Conservation (phyloP, 2,113 vertebrate species). For the Camelus dromedarius region DNA sequence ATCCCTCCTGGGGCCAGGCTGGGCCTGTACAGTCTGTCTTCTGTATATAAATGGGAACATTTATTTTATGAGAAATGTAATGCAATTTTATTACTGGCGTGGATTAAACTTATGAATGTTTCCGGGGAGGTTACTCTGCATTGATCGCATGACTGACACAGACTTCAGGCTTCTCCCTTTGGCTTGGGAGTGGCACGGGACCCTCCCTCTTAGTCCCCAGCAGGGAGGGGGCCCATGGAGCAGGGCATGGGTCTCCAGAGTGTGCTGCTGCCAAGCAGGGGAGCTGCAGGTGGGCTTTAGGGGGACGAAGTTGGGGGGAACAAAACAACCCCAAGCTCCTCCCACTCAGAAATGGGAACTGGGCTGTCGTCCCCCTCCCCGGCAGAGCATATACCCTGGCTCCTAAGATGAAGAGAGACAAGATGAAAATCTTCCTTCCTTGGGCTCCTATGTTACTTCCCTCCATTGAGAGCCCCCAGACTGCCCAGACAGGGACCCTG, state of each 20-base stretch:
- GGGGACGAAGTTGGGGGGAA: neutral
- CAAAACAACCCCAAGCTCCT: neutral
- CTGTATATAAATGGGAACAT: slow-evolving; percentile 99
- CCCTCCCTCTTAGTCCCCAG: neutral
- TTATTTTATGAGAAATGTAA: slow-evolving; percentile 99
- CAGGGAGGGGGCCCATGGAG: neutral
- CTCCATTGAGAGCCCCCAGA: neutral
- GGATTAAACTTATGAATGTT: slow-evolving; percentile 98
- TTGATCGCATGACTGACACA: slow-evolving; percentile 63
- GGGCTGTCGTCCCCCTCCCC: neutral
- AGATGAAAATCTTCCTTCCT: neutral
- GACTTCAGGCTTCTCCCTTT: neutral
- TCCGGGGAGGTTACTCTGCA: slow-evolving; percentile 85
- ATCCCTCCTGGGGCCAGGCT: slow-evolving; percentile 94
- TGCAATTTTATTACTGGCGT: slow-evolving; percentile 99
- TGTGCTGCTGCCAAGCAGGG: neutral
- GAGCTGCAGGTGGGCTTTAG: neutral
- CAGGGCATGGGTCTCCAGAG: fast-evolving
- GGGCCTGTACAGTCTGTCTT: slow-evolving; percentile 99
- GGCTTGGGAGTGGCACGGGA: neutral
- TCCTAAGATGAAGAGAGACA: neutral
- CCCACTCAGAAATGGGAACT: neutral
- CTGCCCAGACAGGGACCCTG: neutral
- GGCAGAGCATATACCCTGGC: neutral
- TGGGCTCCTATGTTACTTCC: neutral